Evolutionary conservation across 2,113 vertebrate genomes (phyloP), one percentile per base, ranked within the genome.

Genomic region (Microtus richardsoni): DNA sequence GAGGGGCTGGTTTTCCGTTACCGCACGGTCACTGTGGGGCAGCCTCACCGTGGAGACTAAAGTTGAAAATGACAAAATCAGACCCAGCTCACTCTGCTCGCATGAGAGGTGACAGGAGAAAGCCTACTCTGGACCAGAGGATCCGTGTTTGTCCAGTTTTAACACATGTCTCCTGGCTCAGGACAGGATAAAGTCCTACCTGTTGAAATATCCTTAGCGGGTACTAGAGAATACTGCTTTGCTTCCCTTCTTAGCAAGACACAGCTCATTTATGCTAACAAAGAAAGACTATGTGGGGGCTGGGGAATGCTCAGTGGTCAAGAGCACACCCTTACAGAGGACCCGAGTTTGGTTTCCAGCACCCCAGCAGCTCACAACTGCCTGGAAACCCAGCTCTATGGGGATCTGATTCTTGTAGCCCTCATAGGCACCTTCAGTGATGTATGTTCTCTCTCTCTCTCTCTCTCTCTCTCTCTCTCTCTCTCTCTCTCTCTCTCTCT

Each of bases 41-140:
- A 68, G 41, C n/a, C 44, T 87, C 86, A 21, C 11, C 17, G 6
- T 4, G 10, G 0, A 60, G 58, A 73, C 22, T 12, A 28, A 17
- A 84, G 49, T 5, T 5, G 52, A 71, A 66, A 39, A 87, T 1
- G 44, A 49, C 3, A 4, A 17, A 47, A 12, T 0, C 33, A 91
- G 3, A 22, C 9, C 30, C 33, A 47, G 33, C 21, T 26, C 14
- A 0, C 47, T 60, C 17, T 44, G 85, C 39, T 71, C 54, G 39
- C 13, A 1, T 54, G 52, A 26, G 24, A 49, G 30, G 52, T 5
- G 26, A 14, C 2, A 1, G 1, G 64, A 8, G 30, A 58, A 3
- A 0, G 6, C 47, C 83, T 36, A 3, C 36, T 85, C n/a, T 13
- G 28, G 10, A 89, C n/a, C n/a, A 36, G 13, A 0, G 0, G 4